Conservation (phyloP, 23 tunicate species). For the Phallusia fumigata region DNA sequence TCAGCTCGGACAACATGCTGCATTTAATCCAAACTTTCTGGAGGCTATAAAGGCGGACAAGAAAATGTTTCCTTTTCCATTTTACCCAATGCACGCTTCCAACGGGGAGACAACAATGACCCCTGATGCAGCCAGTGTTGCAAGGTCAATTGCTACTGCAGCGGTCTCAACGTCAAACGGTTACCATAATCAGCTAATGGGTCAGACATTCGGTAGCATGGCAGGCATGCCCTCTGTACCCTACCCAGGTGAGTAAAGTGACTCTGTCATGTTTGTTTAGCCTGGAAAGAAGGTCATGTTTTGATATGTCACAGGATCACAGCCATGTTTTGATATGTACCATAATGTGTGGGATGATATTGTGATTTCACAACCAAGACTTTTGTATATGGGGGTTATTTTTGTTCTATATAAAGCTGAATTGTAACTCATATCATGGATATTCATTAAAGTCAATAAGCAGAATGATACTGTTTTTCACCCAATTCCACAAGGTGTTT, state of each 20-base stretch:
- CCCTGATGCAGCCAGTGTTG: slow-evolving; percentile 3
- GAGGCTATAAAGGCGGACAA: slow-evolving; percentile 25
- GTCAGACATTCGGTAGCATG: not conserved
- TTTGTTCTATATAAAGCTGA: too few relatives aligned
- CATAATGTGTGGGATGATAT: too few relatives aligned
- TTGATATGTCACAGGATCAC: too few relatives aligned
- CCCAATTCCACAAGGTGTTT: too few relatives aligned
- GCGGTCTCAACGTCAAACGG: slow-evolving; percentile 20
- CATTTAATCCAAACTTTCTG: slow-evolving; percentile 17
- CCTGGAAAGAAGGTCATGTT: too few relatives aligned
- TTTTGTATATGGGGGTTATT: too few relatives aligned
- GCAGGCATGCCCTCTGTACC: not conserved
- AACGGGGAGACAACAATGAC: slow-evolving; percentile 6
- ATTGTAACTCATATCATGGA: too few relatives aligned
- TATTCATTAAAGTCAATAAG: too few relatives aligned
- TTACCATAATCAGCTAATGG: not conserved
- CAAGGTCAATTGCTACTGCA: not conserved
- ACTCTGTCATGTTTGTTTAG: too few relatives aligned
- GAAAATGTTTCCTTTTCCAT: slow-evolving; percentile 15
- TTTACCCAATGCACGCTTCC: slow-evolving; percentile 16
- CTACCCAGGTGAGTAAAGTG: not conserved
- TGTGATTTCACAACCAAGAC: too few relatives aligned
- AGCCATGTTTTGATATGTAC: too few relatives aligned
- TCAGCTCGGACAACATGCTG: not conserved
- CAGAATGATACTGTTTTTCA: too few relatives aligned